Conservation (phyloP, 2,113 vertebrate genomes). For the Notechis scutatus region DNA sequence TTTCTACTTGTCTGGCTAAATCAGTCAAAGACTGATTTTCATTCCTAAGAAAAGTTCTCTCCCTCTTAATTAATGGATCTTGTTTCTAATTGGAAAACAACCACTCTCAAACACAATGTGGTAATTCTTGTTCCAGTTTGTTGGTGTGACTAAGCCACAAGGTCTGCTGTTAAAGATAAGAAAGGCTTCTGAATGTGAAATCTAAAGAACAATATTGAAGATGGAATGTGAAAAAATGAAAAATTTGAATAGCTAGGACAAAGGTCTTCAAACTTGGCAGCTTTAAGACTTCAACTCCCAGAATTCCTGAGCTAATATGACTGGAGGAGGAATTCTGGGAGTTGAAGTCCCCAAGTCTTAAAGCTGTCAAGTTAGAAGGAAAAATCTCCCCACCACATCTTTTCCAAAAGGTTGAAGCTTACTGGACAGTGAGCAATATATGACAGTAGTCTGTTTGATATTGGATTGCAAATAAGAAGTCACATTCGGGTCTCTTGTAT, state of each 20-base stretch:
- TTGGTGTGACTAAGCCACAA: constrained; percentile 3
- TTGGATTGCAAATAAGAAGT: neutral
- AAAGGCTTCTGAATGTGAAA: neutral
- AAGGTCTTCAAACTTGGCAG: too few relatives aligned
- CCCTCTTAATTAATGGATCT: constrained; percentile 13
- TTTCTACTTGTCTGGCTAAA: neutral
- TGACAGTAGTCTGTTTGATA: neutral
- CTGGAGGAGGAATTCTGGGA: too few relatives aligned
- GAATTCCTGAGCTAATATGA: too few relatives aligned
- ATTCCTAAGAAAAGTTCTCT: neutral
- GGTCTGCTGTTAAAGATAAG: neutral
- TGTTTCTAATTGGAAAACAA: constrained; percentile 12
- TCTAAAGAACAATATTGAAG: neutral
- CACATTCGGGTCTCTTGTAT: neutral
- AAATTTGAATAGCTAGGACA: neutral
- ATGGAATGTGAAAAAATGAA: neutral
- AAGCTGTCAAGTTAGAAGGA: neutral
- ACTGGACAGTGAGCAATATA: neutral
- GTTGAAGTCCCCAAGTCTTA: too few relatives aligned
- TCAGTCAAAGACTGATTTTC: neutral
- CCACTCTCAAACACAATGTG: constrained; percentile 6
- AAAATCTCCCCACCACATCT: neutral
- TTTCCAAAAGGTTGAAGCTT: neutral
- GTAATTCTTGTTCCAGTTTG: constrained; percentile 11
- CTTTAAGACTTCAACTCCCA: too few relatives aligned